Conservation (phyloP, 2,113 vertebrate species). For the Percopsis transmontana region DNA sequence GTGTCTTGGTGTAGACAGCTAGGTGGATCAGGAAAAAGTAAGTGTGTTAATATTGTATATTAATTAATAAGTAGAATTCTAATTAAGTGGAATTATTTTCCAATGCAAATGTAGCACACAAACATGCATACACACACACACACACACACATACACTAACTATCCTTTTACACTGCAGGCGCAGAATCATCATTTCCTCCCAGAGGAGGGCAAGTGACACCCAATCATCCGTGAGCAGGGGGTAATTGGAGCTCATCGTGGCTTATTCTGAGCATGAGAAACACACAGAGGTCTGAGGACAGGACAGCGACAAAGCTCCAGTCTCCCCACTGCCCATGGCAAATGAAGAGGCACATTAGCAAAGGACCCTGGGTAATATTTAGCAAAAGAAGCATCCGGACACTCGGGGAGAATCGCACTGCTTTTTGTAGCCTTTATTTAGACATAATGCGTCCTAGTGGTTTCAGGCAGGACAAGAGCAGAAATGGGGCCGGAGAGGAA, state of each 20-base stretch:
- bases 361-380: constrained; percentile 62
- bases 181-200: constrained; percentile 71
- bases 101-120: neutral
- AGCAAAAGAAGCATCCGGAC: constrained; percentile 54
- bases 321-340: constrained; percentile 30
- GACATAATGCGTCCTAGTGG: constrained; percentile 44
- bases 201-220: constrained; percentile 73
- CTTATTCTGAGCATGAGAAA: constrained; percentile 74
- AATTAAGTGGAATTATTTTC: too few relatives aligned
- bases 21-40: neutral
- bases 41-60: neutral
- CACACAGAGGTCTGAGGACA: constrained; percentile 43
- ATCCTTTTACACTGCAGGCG: constrained; percentile 74
- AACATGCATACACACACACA: constrained; percentile 2
- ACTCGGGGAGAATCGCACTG: constrained; percentile 5
- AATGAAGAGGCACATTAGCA: constrained; percentile 16
- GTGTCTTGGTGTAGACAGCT: constrained; percentile 4
- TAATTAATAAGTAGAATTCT: too few relatives aligned
- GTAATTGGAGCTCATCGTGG: constrained; percentile 76
- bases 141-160: constrained; percentile 48
- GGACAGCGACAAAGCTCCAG: constrained; percentile 43
- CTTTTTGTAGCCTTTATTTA: constrained; percentile 73
- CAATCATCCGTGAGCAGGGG: constrained; percentile 74
- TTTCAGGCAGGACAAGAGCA: neutral
- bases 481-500: constrained; percentile 48